phyloP scores from a whole-genome alignment of 2,113 vertebrate genomes.

The Piaya cayana region DNA sequence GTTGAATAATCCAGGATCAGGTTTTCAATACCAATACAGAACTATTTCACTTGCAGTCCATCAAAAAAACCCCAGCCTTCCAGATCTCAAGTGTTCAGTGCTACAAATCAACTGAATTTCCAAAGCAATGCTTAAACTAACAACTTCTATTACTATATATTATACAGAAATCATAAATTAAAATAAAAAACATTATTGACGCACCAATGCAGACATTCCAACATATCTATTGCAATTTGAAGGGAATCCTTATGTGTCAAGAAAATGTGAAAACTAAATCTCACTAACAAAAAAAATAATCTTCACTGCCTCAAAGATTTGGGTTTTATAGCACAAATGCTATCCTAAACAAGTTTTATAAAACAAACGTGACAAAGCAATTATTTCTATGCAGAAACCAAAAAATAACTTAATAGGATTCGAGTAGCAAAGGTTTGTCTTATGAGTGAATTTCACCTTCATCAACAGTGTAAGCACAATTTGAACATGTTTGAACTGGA shows the following conservation, averaged over 20 bases:
- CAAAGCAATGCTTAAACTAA: slow-evolving; percentile 22
- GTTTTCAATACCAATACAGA: slow-evolving; percentile 16
- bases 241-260: not conserved
- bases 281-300: not conserved
- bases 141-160: slow-evolving; percentile 9
- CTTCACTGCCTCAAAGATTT: not conserved
- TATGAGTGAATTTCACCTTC: slow-evolving; percentile 47
- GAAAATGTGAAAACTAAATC: not conserved
- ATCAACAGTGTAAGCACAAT: slow-evolving; percentile 51
- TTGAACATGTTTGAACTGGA: slow-evolving; percentile 60
- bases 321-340: slow-evolving; percentile 59
- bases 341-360: slow-evolving; percentile 55
- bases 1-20: slow-evolving; percentile 62
- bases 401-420: slow-evolving; percentile 55
- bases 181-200: slow-evolving; percentile 42
- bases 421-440: slow-evolving; percentile 58
- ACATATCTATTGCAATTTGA: slow-evolving; percentile 27
- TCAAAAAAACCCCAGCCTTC: not conserved
- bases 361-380: slow-evolving; percentile 55
- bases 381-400: slow-evolving; percentile 61
- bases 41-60: not conserved
- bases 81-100: not conserved
- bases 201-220: slow-evolving; percentile 32
- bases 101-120: slow-evolving; percentile 41
- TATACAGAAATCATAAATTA: slow-evolving; percentile 6